Evolutionary conservation across 2,113 vertebrate species (phyloP), one percentile per base, ranked within the genome.

Genomic region (Psammodynastes pulverulentus): DNA sequence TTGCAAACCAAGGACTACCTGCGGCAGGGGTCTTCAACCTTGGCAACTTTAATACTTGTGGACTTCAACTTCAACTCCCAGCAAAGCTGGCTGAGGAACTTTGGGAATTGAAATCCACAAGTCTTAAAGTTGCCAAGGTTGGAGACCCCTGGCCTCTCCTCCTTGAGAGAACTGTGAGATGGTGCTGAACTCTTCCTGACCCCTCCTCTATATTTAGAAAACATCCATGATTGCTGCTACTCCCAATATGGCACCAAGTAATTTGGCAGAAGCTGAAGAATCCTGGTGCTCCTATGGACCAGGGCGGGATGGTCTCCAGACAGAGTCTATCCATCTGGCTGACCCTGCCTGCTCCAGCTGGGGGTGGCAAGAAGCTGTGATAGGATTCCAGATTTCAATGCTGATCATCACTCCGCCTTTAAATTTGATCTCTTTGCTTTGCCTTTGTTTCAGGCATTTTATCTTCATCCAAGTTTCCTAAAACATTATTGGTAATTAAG

Each of bases 401-500:
- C n/a, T 79, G 89, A 79, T 79, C 89, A 52, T 52, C 89, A 26
- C 23, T 51, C 49, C 15, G 1, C 67, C 52, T 84, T 90, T 48
- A 90, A 90, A 90, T 43, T 52, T 52, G 48, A 84, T 52, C 89
- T 53, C 89, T 53, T 52, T 34, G 62, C 67, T 84, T 90, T 79
- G 49, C 23, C n/a, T 90, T 90, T 43, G 34, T 84, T 52, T 79
- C 15, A 34, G n/a, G 24, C 48, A 90, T 84, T 90, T 84, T 26
- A 84, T 84, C 48, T 52, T 43, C 48, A 15, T 79, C 89, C 89
- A 90, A 90, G 89, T 84, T 90, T 90, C n/a, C 89, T 90, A 15
- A 84, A 79, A 79, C 26, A 12, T 90, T 52, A 52, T 90, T 84
- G 89, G 34, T 90, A 52, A 90, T 90, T 84, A 84, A 84, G 67